A percentile compares a stretch with the other conserved stretches of the same genome.
Conservation (phyloP, 2,113 vertebrate genomes). For the Eidolon helvum region DNA sequence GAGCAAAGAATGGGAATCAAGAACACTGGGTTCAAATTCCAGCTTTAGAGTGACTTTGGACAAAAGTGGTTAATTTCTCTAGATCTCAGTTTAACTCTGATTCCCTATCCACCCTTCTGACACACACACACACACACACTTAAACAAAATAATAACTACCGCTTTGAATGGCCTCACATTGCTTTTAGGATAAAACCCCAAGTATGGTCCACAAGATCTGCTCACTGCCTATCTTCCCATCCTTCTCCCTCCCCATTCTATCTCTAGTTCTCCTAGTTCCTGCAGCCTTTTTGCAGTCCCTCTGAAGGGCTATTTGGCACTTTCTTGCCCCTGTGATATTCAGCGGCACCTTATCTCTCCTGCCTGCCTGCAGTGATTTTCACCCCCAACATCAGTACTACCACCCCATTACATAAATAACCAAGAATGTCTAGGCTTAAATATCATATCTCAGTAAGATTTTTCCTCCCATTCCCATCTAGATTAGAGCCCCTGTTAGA, state of each 20-base stretch:
- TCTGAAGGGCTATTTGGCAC: not conserved
- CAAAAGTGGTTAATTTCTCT: not conserved
- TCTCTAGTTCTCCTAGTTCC: not conserved
- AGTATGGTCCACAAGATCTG: accelerated
- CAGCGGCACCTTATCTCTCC: not conserved
- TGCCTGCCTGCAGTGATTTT: not conserved
- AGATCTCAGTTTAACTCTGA: constrained; percentile 6
- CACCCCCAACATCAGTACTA: too few species aligned
- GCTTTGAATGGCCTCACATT: not conserved
- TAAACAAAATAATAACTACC: not conserved
- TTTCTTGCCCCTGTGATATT: not conserved
- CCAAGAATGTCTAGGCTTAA: not conserved
- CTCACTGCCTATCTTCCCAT: not conserved
- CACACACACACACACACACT: too few species aligned
- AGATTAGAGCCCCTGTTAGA: not conserved
- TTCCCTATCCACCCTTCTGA: not conserved
- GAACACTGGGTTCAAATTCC: not conserved
- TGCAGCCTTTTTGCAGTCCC: not conserved
- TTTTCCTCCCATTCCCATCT: not conserved
- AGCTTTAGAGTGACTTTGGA: not conserved
- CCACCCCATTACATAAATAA: not conserved
- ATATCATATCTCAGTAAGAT: not conserved
- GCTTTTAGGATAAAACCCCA: not conserved
- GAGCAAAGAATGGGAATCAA: not conserved
- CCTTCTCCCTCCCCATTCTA: not conserved